Percentiles rank a stretch among this genome's conserved stretches.
phyloP scores from a whole-genome alignment of 2,888 invertebrate species.

The Steromphala cineraria region DNA sequence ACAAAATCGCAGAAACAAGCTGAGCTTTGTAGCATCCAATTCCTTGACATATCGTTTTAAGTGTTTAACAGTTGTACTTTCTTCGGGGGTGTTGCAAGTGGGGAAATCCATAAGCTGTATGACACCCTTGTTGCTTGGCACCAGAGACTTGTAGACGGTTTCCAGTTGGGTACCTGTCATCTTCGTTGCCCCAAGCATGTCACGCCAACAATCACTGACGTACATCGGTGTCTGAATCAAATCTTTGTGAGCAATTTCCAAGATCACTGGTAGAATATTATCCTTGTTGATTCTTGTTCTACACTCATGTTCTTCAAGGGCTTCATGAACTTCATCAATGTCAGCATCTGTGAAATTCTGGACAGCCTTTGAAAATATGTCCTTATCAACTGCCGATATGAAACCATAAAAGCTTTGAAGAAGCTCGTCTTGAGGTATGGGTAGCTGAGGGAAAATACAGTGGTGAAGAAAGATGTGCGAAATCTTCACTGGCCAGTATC shows the following conservation, averaged over 20 bases:
- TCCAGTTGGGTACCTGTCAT: background rate
- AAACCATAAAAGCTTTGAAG: background rate
- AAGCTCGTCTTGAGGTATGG: background rate
- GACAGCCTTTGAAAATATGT: background rate
- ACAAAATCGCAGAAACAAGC: background rate
- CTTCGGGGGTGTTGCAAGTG: background rate
- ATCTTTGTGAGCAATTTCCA: background rate
- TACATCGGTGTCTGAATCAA: background rate
- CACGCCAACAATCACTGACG: background rate
- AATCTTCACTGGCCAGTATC: background rate
- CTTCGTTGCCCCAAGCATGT: background rate
- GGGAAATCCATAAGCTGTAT: background rate
- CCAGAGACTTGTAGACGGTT: background rate
- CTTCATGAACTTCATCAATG: background rate
- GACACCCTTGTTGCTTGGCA: background rate
- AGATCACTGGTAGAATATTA: background rate
- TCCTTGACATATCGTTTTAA: slow-evolving; percentile 1
- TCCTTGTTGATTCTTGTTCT: background rate
- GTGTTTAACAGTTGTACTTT: background rate
- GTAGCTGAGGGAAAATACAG: background rate
- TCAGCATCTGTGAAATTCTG: background rate
- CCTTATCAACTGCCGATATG: background rate
- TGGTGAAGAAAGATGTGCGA: background rate
- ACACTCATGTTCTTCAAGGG: slow-evolving; percentile 3
- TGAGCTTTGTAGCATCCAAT: background rate